phyloP scores from a whole-genome alignment of 1,140 invertebrate genomes.

The Cyclina sinensis region DNA sequence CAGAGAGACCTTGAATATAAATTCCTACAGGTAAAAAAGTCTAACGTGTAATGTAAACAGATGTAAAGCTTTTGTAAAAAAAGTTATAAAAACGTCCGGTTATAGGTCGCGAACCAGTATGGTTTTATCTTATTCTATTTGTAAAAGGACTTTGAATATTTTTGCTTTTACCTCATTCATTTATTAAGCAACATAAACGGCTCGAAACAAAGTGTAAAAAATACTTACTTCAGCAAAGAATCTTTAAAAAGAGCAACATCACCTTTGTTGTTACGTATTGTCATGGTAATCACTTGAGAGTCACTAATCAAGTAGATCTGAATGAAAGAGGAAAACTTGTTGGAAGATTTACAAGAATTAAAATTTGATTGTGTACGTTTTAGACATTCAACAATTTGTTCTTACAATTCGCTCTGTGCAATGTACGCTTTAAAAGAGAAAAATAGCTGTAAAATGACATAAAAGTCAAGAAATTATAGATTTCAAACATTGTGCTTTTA shows the following conservation, averaged over 20 bases:
- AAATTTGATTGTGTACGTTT: background rate
- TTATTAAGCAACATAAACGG: no score
- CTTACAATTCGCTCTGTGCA: background rate
- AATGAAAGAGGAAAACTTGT: background rate
- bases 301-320: slow-evolving; percentile 40
- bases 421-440: background rate
- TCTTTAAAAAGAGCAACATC: background rate
- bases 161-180: no score
- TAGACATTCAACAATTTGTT: no score
- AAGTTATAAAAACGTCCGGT: no score
- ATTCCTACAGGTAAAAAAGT: no score
- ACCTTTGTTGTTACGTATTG: background rate
- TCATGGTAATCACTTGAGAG: background rate
- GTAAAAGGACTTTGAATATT: no score
- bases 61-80: no score
- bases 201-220: no score
- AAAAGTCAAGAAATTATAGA: background rate
- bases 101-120: no score
- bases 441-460: background rate
- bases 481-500: background rate
- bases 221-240: background rate
- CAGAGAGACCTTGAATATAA: no score
- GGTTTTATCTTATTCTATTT: no score
- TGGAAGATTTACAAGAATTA: background rate
- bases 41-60: no score